phyloP scores from a whole-genome alignment of 2,797 vertebrate genomes.

The Neosalanx taihuensis region DNA sequence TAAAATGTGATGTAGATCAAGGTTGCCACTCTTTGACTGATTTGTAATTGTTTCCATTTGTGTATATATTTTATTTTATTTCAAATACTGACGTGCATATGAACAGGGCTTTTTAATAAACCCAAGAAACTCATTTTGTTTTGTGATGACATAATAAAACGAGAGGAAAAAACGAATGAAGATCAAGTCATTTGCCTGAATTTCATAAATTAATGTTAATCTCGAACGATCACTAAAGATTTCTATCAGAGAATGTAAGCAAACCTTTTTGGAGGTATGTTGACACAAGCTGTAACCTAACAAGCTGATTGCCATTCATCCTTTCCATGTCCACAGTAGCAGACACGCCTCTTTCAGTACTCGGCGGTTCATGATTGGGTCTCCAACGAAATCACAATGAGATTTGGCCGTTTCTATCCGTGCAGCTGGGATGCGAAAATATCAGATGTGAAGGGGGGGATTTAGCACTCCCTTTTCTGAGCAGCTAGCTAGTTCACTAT shows the following conservation, averaged over 20 bases:
- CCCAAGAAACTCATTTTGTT: too few relatives aligned
- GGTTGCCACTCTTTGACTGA: neutral
- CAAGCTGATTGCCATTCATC: too few relatives aligned
- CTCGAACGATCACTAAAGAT: neutral
- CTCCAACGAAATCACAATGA: slow-evolving; percentile 26
- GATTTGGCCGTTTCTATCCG: slow-evolving; percentile 53
- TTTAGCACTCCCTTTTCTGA: slow-evolving; percentile 24
- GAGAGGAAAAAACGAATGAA: too few relatives aligned
- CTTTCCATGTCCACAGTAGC: neutral
- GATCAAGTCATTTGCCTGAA: neutral
- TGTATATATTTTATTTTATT: neutral
- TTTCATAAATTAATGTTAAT: neutral
- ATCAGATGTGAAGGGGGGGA: slow-evolving; percentile 37
- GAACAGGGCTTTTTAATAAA: neutral
- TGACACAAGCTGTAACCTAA: too few relatives aligned
- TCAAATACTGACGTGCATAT: neutral
- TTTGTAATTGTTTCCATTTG: neutral
- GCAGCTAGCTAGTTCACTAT: slow-evolving; percentile 1
- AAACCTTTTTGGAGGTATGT: neutral
- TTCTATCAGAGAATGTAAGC: neutral
- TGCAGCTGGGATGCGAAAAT: neutral
- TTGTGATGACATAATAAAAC: too few relatives aligned
- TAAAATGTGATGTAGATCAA: too few relatives aligned
- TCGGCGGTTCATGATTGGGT: slow-evolving; percentile 51
- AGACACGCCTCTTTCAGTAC: slow-evolving; percentile 5